Evolutionary conservation across 2,888 invertebrate species (phyloP), one percentile per base, ranked within the genome.

Genomic region (Tethea ocularis): DNA sequence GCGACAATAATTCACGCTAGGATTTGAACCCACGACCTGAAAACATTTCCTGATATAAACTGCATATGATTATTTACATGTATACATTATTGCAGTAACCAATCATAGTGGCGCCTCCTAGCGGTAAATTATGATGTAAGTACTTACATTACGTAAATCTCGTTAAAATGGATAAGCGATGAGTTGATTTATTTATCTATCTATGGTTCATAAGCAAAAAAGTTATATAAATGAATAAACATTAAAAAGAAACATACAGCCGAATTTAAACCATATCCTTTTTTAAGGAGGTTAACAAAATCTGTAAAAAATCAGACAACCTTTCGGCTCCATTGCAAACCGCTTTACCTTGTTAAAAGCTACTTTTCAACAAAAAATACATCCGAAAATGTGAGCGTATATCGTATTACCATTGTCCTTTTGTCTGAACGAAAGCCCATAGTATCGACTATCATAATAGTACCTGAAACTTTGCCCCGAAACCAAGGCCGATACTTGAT

Each of bases 351-450:
- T 20, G 24, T 53, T 53, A 33, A 17, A 33, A 33, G 33, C 54
- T 20, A 33, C 22, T 36, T 20, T 54, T 36, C 24, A 22, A 20
- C 33, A 20, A 53, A 29, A 33, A 20, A 54, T 36, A 33, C 10
- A 36, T 6, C 10, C 20, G 29, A 24, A 22, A 33, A 33, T 33
- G 20, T 20, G 54, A 54, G 20, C n/a, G 46, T 36, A 22, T 54
- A 1, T 33, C 36, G 1, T 22, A 22, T 54, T 54, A 54, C 54
- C 36, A 54, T 54, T 54, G 54, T 54, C 33, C 54, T 22, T 36
- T 20, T 15, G 20, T 54, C 33, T 36, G 6, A 7, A 2, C 22
- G 13, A 20, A 54, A 20, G 33, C 20, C 20, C 20, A 22, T 15
- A 13, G 54, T 29, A 54, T 54, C 54, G 7, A 15, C 54, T 54